A percentile compares a stretch with the other conserved stretches of the same genome.
Conservation (phyloP, 2,113 vertebrate genomes). For the Pedetes capensis region DNA sequence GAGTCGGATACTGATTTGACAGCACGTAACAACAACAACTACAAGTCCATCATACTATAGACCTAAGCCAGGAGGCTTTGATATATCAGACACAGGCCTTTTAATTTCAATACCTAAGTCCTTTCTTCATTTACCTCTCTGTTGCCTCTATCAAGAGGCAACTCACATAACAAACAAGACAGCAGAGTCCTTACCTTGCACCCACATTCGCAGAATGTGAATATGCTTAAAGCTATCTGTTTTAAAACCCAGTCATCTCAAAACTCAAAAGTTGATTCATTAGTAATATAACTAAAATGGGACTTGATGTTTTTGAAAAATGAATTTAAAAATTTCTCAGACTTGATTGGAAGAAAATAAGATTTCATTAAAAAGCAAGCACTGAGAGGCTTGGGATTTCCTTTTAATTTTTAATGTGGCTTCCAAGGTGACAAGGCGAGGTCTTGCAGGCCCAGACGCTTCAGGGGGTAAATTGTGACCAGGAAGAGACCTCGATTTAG, state of each 20-base stretch:
- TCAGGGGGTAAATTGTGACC: neutral
- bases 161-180: neutral
- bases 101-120: neutral
- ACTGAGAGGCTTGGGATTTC: neutral
- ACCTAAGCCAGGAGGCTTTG: neutral
- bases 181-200: neutral
- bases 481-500: neutral
- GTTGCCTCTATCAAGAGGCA: neutral
- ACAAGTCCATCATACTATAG: neutral
- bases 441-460: neutral
- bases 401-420: neutral
- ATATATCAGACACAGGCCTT: neutral
- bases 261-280: neutral
- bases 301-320: constrained; percentile 11
- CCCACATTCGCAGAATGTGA: neutral
- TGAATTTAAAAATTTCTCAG: neutral
- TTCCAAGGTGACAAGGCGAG: neutral
- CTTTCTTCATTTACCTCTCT: neutral
- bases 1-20: no score
- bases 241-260: neutral
- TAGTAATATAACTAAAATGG: neutral
- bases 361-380: neutral
- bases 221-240: neutral
- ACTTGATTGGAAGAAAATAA: neutral
- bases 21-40: no score